Base-by-base conservation (phyloP, 2,113 vertebrate species). In the Saccopteryx leptura region DNA sequence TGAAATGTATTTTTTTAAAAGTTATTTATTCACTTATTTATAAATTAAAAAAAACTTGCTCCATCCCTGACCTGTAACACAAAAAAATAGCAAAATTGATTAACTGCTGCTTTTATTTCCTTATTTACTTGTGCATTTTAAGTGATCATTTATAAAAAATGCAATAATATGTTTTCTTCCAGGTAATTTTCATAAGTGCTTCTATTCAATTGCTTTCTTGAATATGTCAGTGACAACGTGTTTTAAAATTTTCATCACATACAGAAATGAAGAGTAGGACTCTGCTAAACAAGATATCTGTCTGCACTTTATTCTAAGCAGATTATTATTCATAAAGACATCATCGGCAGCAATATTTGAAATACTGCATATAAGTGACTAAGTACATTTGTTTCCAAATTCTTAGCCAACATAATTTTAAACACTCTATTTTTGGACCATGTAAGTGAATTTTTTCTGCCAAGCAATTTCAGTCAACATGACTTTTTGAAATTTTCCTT, bases 301-400 rank as follows among this genome's bases (percentile, higher is more conserved):
- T 56, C 23, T 87, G 14, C 28, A 33, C 19, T 63, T 86, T 72
- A 78, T 94, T 89, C 23, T 89, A 94, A 96, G 95, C 24, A 95
- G 48, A 80, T 94, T 76, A 97, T 93, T 58, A 96, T 89, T 83
- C 75, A 90, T 93, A 86, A 95, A 74, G 58, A 7, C n/a, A 52
- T 90, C 78, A 72, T 94, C 80, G 89, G 10, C 7, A 87, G 7
- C 15, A 87, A 72, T 94, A 94, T 91, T 46, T 93, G 28, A 93
- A 97, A 97, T 72, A 83, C 52, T 66, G 17, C 10, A 71, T 5
- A 18, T 91, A 94, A 96, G 81, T 91, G 14, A 66, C 54, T 78
- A 89, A 95, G 46, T 71, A 69, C 6, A 74, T 84, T 96, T 97
- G 48, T 97, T 94, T 94, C 90, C 52, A 61, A 90, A 88, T 90